These are phyloP conservation scores for Erithacus rubecula DNA, from an alignment of 2,797 vertebrate species.

Conservation along the genomic window DNA sequence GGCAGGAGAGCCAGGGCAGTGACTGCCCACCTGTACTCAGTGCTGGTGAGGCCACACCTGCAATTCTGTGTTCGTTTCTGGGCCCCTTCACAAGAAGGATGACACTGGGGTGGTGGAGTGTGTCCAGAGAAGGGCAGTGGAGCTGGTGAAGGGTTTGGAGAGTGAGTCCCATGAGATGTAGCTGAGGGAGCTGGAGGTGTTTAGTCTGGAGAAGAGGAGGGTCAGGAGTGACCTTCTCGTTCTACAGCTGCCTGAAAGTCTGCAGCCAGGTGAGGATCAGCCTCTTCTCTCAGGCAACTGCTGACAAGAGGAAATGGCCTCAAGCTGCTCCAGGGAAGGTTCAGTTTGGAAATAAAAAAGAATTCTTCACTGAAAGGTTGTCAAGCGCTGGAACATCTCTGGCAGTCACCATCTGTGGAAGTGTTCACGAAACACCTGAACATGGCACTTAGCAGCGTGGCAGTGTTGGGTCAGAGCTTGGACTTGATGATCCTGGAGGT, in stretches of 20 bases:
- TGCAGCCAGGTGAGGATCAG: neutral
- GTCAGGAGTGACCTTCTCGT: neutral
- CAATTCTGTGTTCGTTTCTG: neutral
- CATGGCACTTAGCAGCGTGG: rapidly evolving
- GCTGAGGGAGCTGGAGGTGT: neutral
- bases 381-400: neutral
- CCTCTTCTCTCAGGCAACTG: neutral
- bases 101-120: rapidly evolving
- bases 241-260: neutral
- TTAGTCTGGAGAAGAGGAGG: neutral
- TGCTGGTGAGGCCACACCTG: neutral
- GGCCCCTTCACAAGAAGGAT: neutral
- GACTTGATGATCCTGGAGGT: neutral
- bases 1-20: neutral
- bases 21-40: too few relatives aligned
- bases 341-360: neutral
- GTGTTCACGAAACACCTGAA: neutral
- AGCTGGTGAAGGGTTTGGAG: neutral
- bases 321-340: neutral
- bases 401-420: neutral
- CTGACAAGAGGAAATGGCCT: neutral
- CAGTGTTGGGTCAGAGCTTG: neutral
- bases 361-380: neutral
- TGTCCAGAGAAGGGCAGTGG: neutral
- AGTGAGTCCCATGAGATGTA: too few relatives aligned